A percentile compares a stretch with the other conserved stretches of the same genome.
Conservation (phyloP, 2,113 vertebrate species). For the Axis porcinus region DNA sequence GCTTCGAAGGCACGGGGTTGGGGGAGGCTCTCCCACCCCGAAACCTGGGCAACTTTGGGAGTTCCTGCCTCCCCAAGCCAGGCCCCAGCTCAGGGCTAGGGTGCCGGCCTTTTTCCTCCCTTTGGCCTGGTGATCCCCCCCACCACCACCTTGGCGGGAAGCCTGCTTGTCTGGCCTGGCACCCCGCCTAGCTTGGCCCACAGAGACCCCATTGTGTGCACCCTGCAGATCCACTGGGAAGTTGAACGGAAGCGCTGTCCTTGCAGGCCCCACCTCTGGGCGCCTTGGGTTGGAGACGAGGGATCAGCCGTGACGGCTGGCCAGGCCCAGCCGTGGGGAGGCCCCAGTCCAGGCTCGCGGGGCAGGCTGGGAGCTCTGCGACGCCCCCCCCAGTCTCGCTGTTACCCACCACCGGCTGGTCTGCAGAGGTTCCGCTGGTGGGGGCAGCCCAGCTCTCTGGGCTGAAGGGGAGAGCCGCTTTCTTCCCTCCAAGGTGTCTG, state of each 20-base stretch:
- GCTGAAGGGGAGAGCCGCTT: background rate
- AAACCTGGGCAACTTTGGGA: background rate
- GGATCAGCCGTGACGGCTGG: background rate
- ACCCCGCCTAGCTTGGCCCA: slow-evolving; percentile 80
- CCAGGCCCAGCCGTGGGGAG: background rate
- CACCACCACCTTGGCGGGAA: slow-evolving; percentile 80
- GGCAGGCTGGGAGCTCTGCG: accelerated
- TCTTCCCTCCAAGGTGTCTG: background rate
- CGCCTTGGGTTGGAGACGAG: background rate
- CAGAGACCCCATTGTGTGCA: slow-evolving; percentile 91
- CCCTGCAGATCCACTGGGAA: slow-evolving; percentile 87
- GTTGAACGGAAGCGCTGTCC: slow-evolving; percentile 79
- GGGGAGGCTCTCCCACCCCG: background rate
- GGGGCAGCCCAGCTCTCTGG: accelerated
- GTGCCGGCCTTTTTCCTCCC: background rate
- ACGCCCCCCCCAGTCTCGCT: accelerated
- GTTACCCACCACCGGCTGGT: accelerated
- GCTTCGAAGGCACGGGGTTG: background rate
- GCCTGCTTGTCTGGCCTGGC: slow-evolving; percentile 89
- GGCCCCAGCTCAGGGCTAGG: background rate
- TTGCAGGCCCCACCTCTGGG: slow-evolving; percentile 54
- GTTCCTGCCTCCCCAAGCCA: slow-evolving; percentile 46
- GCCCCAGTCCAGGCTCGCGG: accelerated
- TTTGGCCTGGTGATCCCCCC: background rate
- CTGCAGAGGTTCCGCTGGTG: accelerated